Conservation (phyloP, 2,113 vertebrate genomes). For the Macrotis lagotis region DNA sequence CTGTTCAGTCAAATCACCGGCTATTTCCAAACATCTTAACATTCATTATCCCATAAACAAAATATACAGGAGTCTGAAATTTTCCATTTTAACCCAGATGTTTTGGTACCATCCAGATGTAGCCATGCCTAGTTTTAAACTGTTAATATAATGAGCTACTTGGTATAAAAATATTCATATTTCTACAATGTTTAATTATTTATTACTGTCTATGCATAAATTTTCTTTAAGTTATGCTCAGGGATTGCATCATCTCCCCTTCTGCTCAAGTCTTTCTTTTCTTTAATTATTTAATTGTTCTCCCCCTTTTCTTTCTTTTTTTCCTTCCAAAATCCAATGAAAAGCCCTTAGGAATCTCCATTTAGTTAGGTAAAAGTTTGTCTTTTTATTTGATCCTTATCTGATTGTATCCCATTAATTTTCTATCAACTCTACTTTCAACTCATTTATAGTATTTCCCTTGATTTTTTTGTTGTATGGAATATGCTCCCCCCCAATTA, state of each 20-base stretch:
- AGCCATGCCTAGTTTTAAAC: constrained; percentile 6
- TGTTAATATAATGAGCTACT: background rate
- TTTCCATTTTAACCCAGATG: constrained; percentile 10
- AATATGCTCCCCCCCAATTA: background rate
- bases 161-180: constrained; percentile 27
- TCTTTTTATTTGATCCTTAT: background rate
- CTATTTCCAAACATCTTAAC: constrained; percentile 7
- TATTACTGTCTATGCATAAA: background rate
- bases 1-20: background rate
- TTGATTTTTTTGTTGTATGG: background rate
- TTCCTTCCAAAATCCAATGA: background rate
- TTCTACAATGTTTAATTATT: constrained; percentile 8
- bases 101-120: background rate
- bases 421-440: background rate
- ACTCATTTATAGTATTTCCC: background rate
- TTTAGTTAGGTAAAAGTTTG: background rate
- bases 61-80: background rate
- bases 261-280: background rate
- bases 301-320: background rate
- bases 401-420: background rate
- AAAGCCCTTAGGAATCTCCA: background rate
- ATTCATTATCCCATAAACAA: constrained; percentile 5
- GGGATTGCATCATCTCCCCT: background rate
- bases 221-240: background rate
- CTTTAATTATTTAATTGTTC: background rate